Base-by-base conservation (phyloP, 2,888 invertebrate species). In the Idaea aversata region DNA sequence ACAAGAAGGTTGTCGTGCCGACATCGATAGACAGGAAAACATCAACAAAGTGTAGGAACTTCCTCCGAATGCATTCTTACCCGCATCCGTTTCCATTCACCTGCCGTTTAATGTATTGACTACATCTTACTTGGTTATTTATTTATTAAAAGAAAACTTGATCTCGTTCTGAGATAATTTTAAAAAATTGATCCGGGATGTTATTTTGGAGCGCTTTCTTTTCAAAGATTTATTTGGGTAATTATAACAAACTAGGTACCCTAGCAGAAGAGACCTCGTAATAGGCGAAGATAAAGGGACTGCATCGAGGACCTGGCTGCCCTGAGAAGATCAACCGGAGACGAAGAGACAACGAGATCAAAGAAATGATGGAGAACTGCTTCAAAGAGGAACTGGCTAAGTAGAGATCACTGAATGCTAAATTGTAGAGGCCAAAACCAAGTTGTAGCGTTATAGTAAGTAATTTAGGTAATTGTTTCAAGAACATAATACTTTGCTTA, bases 21-120 rank as follows among this genome's bases (percentile, higher is more conserved):
- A 70, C 70, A 75, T 47, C 47, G 47, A 47, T 47, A 7, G 47
- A 13, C 80, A 81, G 84, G 84, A 84, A 83, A 83, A 78, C 78
- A 79, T 80, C 81, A 78, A 79, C 81, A 78, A 74, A 75, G 73
- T 66, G 76, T 75, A 75, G 75, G 74, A 75, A 75, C 77, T 79
- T 82, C 83, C 80, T 82, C 68, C 73, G 7, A 72, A 67, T 65
- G 73, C 70, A 74, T 75, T 74, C 78, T 76, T 70, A 73, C 75
- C 74, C 72, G 73, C 78, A 78, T 81, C 77, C 77, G 77, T 74
- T 72, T 58, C 58, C 58, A 63, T 25, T 70, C 71, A 74, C 74
- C 72, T 74, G 72, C 70, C 69, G 69, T 15, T 2, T 10, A 16
- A 59, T 25, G 34, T 25, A 59, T 59, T 47, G 47, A 4, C 25